Conservation (phyloP, 2,113 vertebrate species). For the Seriola rivoliana region DNA sequence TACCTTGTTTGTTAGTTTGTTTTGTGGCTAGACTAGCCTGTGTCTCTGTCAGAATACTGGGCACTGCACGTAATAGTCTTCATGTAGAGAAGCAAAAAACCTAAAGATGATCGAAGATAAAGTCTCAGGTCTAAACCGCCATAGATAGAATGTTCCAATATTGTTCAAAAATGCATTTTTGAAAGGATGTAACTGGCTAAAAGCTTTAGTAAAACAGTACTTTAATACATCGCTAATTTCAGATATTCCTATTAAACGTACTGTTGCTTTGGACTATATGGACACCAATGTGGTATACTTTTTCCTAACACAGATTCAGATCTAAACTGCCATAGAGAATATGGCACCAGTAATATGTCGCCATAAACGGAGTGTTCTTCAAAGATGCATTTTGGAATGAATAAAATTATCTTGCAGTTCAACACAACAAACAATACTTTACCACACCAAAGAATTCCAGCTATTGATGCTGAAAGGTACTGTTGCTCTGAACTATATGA, state of each 20-base stretch:
- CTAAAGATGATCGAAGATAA: constrained; percentile 40
- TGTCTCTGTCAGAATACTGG: constrained; percentile 56
- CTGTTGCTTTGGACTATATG: constrained; percentile 31
- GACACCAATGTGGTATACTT: constrained; percentile 63
- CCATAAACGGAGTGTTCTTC: not conserved
- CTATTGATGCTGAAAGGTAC: constrained; percentile 67
- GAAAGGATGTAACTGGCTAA: constrained; percentile 21
- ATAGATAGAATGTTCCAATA: constrained; percentile 43
- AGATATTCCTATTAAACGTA: constrained; percentile 36
- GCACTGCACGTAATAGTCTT: constrained; percentile 46
- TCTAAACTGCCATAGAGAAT: constrained; percentile 47
- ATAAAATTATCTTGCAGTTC: constrained; percentile 42
- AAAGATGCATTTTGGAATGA: constrained; percentile 65
- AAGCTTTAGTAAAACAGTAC: constrained; percentile 38
- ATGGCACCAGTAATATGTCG: constrained; percentile 17
- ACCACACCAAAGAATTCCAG: constrained; percentile 66
- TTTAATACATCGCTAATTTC: constrained; percentile 31
- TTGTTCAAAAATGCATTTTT: constrained; percentile 63
- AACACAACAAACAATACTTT: constrained; percentile 69
- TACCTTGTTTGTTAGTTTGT: constrained; percentile 44
- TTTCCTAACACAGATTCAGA: constrained; percentile 42
- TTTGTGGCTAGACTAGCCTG: constrained; percentile 43
- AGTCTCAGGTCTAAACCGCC: constrained; percentile 69
- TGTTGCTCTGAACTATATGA: constrained; percentile 72
- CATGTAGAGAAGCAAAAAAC: constrained; percentile 39